These are phyloP conservation scores for Carlito syrichta DNA, from an alignment of 2,113 vertebrate genomes.

Conservation along the genomic window DNA sequence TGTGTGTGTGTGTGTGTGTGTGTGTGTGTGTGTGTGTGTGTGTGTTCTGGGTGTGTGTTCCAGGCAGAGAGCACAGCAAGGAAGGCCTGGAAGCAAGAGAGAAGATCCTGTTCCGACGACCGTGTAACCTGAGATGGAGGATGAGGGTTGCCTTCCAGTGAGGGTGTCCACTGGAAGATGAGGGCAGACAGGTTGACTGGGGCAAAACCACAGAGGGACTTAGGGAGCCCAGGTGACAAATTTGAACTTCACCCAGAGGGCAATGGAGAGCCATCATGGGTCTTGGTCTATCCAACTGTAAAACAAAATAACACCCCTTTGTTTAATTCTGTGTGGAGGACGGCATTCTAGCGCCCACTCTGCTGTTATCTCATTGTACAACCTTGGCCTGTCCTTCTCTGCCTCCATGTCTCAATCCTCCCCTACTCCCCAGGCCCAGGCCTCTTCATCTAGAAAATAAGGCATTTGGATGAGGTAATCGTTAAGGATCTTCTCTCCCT, in stretches of 20 bases:
- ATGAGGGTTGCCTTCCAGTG: not conserved
- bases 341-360: not conserved
- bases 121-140: not conserved
- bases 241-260: not conserved
- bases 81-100: not conserved
- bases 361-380: not conserved
- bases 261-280: not conserved
- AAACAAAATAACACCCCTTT: not conserved
- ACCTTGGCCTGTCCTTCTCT: not conserved
- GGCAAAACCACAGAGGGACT: not conserved
- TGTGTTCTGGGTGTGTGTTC: no score
- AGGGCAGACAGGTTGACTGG: not conserved
- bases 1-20: no score
- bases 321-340: not conserved
- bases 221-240: not conserved
- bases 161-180: not conserved
- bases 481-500: not conserved
- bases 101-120: not conserved
- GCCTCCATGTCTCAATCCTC: accelerated
- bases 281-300: not conserved
- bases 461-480: not conserved
- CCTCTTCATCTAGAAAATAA: not conserved
- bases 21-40: no score
- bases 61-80: not conserved
- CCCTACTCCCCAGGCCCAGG: no score